Conservation (phyloP, 2,113 vertebrate genomes). For the Andinoacara biseriatus region DNA sequence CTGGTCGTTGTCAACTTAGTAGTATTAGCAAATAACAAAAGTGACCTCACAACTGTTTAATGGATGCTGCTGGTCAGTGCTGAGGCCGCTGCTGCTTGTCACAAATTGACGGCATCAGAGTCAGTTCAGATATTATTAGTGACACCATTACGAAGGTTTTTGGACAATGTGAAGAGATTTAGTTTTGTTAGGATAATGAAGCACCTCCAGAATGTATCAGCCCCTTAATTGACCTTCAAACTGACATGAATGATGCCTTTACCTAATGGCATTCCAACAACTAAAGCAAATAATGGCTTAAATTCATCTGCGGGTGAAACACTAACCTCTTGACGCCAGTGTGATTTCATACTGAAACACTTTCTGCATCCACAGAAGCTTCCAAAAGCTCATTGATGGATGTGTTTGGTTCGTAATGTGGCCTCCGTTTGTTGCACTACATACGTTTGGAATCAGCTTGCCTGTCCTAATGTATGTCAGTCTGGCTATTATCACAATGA, state of each 20-base stretch:
- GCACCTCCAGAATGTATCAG: slow-evolving; percentile 34
- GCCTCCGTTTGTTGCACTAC: slow-evolving; percentile 1
- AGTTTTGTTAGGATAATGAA: background rate
- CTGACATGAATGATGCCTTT: slow-evolving; percentile 1
- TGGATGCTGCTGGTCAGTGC: background rate
- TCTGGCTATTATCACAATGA: slow-evolving; percentile 1
- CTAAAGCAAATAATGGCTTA: slow-evolving; percentile 30
- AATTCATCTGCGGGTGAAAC: slow-evolving; percentile 22
- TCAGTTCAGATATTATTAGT: background rate
- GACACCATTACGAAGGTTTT: slow-evolving; percentile 5
- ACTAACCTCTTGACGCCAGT: background rate
- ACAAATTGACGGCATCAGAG: background rate
- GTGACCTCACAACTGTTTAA: slow-evolving; percentile 28
- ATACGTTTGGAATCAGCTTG: slow-evolving; percentile 13
- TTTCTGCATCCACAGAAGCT: slow-evolving; percentile 20
- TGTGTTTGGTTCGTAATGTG: slow-evolving; percentile 17
- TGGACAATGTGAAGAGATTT: background rate
- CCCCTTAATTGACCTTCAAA: slow-evolving; percentile 21
- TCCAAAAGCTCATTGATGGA: slow-evolving; percentile 29
- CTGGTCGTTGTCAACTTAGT: slow-evolving; percentile 33
- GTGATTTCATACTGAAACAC: background rate
- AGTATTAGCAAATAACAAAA: slow-evolving; percentile 46
- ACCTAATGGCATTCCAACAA: background rate
- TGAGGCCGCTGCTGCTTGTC: background rate
- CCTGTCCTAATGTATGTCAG: background rate